These are phyloP conservation scores for Lepus americanus DNA, from an alignment of 2,113 vertebrate genomes.

Conservation along the genomic window DNA sequence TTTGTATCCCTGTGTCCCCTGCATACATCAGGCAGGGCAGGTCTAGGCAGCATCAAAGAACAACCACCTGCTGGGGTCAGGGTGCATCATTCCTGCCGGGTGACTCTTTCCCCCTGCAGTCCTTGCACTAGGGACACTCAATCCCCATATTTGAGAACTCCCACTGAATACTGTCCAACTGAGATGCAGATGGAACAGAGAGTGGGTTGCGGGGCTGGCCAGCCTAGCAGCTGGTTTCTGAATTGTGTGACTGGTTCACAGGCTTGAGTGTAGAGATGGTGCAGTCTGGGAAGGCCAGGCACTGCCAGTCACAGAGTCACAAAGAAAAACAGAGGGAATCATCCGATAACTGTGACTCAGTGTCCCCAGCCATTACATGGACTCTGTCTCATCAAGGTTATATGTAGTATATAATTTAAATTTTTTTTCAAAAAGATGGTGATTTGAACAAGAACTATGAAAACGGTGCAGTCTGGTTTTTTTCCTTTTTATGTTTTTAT, in stretches of 20 bases:
- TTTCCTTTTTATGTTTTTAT: background rate
- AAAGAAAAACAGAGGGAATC: background rate
- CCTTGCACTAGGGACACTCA: background rate
- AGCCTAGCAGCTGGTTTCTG: background rate
- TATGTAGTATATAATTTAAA: background rate
- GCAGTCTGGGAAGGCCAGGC: background rate
- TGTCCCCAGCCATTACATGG: background rate
- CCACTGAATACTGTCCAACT: background rate
- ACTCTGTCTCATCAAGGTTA: background rate
- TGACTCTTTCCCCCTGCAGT: background rate
- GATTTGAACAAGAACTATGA: constrained; percentile 42
- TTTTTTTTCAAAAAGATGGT: background rate
- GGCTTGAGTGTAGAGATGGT: background rate
- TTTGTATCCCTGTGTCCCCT: rapidly evolving
- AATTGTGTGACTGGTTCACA: background rate
- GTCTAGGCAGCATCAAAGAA: background rate
- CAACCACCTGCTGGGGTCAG: background rate
- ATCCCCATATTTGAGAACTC: background rate
- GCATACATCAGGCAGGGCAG: background rate
- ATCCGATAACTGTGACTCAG: background rate
- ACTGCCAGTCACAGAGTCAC: background rate
- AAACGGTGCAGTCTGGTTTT: background rate
- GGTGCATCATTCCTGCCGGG: background rate
- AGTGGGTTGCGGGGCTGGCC: background rate
- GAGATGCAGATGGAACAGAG: background rate